Percentiles rank a stretch among this genome's conserved stretches.
phyloP scores from a whole-genome alignment of 2,888 invertebrate genomes.

The Taphrorychus bicolor region DNA sequence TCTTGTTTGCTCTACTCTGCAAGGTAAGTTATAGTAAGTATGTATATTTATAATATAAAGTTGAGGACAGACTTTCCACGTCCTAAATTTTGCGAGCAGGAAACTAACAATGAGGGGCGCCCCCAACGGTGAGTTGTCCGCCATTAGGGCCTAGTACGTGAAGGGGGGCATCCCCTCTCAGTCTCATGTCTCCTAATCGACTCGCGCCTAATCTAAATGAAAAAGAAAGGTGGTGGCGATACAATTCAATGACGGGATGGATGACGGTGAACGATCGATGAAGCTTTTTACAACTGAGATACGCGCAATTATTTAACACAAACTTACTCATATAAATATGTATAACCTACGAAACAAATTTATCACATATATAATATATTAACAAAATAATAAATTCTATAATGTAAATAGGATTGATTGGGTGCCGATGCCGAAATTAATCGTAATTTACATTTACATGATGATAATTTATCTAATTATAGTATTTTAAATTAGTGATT shows the following conservation, averaged over 20 bases:
- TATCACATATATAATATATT: slow-evolving; percentile 62
- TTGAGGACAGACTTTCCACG: slow-evolving; percentile 57
- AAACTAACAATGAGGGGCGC: slow-evolving; percentile 54
- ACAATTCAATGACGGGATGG: slow-evolving; percentile 46
- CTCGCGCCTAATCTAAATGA: slow-evolving; percentile 51
- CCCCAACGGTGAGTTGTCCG: slow-evolving; percentile 50
- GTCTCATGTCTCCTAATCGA: slow-evolving; percentile 57
- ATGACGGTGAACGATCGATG: slow-evolving; percentile 44
- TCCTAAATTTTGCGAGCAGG: slow-evolving; percentile 53
- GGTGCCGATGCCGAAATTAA: slow-evolving; percentile 59
- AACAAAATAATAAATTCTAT: slow-evolving; percentile 55
- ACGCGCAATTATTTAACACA: slow-evolving; percentile 56
- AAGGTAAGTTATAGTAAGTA: slow-evolving; percentile 6
- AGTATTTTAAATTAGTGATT: slow-evolving; percentile 61
- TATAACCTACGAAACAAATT: slow-evolving; percentile 59
- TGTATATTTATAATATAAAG: slow-evolving; percentile 41
- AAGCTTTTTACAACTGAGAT: slow-evolving; percentile 59
- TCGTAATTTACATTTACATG: slow-evolving; percentile 53
- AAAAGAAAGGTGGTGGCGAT: slow-evolving; percentile 49
- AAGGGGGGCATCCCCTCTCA: slow-evolving; percentile 58
- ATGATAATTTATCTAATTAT: slow-evolving; percentile 31
- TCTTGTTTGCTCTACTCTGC: slow-evolving; percentile 14
- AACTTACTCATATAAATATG: slow-evolving; percentile 52
- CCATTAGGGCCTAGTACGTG: slow-evolving; percentile 51
- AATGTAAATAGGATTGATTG: slow-evolving; percentile 59